phyloP scores from a whole-genome alignment of 1,140 invertebrate species.

The Penaeus indicus region DNA sequence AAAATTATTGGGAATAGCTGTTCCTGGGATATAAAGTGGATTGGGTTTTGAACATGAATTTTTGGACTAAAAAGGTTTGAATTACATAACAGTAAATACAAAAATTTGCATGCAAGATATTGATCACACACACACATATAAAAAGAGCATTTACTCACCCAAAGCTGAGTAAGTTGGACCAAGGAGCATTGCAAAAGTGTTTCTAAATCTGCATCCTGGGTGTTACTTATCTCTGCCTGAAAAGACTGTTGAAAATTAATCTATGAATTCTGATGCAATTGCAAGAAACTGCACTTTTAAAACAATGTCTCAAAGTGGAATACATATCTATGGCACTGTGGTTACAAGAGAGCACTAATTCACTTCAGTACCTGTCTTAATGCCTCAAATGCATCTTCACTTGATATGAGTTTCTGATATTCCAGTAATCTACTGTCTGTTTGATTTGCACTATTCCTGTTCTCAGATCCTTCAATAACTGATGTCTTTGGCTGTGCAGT shows the following conservation, averaged over 20 bases:
- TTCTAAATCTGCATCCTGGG: constrained; percentile 45
- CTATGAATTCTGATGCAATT: neutral
- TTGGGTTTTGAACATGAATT: no score
- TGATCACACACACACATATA: neutral
- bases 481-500: no score
- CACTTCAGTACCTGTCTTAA: constrained; percentile 35
- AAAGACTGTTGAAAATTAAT: neutral
- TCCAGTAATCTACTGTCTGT: constrained; percentile 5
- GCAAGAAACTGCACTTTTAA: neutral
- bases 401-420: constrained; percentile 44
- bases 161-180: constrained; percentile 52
- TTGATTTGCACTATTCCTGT: constrained; percentile 4
- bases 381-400: constrained; percentile 50
- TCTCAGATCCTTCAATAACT: no score
- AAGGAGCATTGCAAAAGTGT: constrained; percentile 43
- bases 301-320: neutral
- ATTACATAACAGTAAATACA: neutral
- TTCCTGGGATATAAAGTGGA: no score
- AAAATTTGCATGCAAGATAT: neutral
- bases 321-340: neutral
- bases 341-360: neutral
- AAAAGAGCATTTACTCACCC: constrained; percentile 24
- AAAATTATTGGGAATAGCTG: no score
- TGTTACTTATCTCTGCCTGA: constrained; percentile 21
- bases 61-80: no score